Conservation (phyloP, 2,113 vertebrate genomes). For the Otis tarda region DNA sequence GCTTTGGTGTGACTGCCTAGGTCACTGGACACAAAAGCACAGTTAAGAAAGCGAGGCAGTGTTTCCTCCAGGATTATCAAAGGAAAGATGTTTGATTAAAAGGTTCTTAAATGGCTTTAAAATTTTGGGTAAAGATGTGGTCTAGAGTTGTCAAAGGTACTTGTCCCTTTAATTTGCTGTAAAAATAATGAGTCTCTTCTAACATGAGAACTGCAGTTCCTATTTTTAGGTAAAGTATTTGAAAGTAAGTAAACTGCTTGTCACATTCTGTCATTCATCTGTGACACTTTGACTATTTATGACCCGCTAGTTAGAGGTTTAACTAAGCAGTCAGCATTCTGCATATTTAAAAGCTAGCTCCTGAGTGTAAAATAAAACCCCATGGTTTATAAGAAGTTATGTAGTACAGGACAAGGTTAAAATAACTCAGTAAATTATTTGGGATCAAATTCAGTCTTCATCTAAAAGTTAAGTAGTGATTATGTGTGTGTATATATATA, state of each 20-base stretch:
- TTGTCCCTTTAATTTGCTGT: neutral
- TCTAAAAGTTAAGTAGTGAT: neutral
- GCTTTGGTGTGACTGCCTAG: neutral
- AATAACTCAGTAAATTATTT: neutral
- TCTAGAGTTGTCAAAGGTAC: neutral
- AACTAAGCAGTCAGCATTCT: neutral
- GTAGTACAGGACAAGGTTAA: neutral
- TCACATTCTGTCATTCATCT: neutral
- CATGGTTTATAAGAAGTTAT: neutral
- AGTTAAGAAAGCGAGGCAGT: neutral
- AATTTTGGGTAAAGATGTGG: neutral
- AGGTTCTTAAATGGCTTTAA: neutral
- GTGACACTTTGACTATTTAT: neutral
- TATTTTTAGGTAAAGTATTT: neutral
- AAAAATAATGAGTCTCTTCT: neutral
- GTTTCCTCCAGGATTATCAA: neutral
- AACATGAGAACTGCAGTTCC: neutral
- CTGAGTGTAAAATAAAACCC: neutral
- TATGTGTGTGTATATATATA: accelerated
- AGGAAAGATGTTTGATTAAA: neutral
- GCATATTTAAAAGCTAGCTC: neutral
- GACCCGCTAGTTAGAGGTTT: neutral
- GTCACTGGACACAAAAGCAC: neutral
- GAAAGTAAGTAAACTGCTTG: neutral
- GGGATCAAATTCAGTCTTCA: neutral